Percentiles rank a stretch among this genome's conserved stretches.
Evolutionary conservation across 2,113 vertebrate genomes (phyloP).

Genomic region (Illadopsis cleaveri): DNA sequence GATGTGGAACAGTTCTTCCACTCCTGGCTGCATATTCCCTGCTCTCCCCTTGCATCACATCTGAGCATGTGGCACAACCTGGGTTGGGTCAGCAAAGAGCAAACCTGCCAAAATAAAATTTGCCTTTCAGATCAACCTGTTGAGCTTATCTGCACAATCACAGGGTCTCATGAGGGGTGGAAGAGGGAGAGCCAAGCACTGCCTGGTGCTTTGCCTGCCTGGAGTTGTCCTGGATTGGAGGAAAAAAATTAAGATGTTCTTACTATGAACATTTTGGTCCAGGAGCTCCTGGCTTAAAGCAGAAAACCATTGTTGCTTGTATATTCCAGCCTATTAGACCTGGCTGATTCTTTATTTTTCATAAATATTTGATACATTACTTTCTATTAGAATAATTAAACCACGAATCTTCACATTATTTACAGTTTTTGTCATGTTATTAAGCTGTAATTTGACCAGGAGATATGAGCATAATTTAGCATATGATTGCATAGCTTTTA

Average conservation of each 20-base stretch:
- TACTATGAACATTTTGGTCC: background rate
- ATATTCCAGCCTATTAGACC: background rate
- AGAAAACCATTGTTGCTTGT: background rate
- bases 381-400: slow-evolving; percentile 47
- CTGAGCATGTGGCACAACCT: background rate
- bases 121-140: background rate
- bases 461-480: slow-evolving; percentile 30
- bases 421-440: slow-evolving; percentile 41
- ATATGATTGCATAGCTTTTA: background rate
- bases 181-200: background rate
- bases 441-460: slow-evolving; percentile 34
- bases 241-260: background rate
- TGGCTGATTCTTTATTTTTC: background rate
- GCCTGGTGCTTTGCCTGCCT: background rate
- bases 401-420: background rate
- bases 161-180: background rate
- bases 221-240: background rate
- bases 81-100: background rate
- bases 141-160: background rate
- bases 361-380: background rate
- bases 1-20: background rate
- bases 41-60: background rate
- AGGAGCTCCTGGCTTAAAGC: background rate
- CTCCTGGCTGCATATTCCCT: background rate
- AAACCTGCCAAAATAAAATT: background rate